A percentile compares a stretch with the other conserved stretches of the same genome.
Conservation (phyloP, 2,113 vertebrate species). For the Lepus timidus region DNA sequence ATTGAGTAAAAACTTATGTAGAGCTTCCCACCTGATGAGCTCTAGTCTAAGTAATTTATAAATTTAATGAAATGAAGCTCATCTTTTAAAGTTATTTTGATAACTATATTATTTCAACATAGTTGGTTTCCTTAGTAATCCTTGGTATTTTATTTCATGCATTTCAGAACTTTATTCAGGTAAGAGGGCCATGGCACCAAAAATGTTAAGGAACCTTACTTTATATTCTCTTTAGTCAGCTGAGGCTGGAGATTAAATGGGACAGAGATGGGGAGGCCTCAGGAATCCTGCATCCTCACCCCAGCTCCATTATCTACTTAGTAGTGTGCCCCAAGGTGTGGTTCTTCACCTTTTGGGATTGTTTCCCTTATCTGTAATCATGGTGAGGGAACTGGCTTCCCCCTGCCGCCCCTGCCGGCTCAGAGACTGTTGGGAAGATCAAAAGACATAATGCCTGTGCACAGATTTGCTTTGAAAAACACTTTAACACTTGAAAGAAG, state of each 20-base stretch:
- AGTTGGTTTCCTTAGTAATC: slow-evolving; percentile 46
- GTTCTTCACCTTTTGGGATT: not conserved
- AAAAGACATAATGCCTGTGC: not conserved
- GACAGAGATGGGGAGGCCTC: not conserved
- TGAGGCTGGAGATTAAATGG: slow-evolving; percentile 19
- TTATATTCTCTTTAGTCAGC: slow-evolving; percentile 1
- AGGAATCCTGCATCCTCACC: not conserved
- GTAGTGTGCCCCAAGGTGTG: not conserved
- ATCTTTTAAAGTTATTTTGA: not conserved
- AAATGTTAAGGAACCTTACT: not conserved
- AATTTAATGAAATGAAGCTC: slow-evolving; percentile 51
- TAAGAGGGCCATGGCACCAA: not conserved
- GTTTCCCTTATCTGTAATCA: slow-evolving; percentile 23
- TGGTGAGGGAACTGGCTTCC: not conserved
- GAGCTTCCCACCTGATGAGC: not conserved
- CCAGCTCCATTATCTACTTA: not conserved
- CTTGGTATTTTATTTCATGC: slow-evolving; percentile 29
- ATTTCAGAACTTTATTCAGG: slow-evolving; percentile 44
- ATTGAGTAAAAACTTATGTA: slow-evolving; percentile 30
- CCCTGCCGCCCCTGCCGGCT: not conserved
- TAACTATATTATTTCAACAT: slow-evolving; percentile 35
- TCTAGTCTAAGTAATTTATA: slow-evolving; percentile 50
- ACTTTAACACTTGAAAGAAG: not conserved
- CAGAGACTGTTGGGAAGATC: slow-evolving; percentile 13
- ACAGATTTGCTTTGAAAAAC: slow-evolving; percentile 44